Conservation (phyloP, 2,888 invertebrate species). For the Pegoplata infirma region DNA sequence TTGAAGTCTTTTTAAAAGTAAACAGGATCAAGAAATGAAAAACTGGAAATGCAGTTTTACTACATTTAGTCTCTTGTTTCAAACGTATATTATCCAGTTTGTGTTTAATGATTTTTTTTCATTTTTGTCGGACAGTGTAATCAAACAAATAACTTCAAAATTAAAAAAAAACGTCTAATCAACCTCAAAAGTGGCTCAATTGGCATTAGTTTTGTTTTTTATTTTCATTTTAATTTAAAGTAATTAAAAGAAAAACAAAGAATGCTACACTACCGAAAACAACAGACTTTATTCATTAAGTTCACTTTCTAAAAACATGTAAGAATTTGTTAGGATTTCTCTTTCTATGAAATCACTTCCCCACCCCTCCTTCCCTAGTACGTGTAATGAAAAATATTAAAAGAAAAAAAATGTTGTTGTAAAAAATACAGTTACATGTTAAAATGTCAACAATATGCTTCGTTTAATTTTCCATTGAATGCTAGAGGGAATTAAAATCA, state of each 20-base stretch:
- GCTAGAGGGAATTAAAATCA: conserved; percentile 60
- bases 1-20: too few species aligned
- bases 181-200: too few species aligned
- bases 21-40: too few species aligned
- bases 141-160: too few species aligned
- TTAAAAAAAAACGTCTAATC: too few species aligned
- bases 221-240: conserved; percentile 14
- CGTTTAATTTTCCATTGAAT: conserved; percentile 55
- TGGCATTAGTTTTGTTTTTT: too few species aligned
- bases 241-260: conserved; percentile 26
- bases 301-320: conserved; percentile 10
- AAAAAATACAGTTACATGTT: conserved; percentile 24
- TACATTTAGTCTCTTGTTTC: too few species aligned
- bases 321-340: conserved; percentile 15
- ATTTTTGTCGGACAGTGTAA: too few species aligned
- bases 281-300: conserved; percentile 3
- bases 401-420: not conserved
- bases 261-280: not conserved
- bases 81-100: too few species aligned
- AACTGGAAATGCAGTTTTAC: too few species aligned
- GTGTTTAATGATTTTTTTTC: too few species aligned
- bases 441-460: conserved; percentile 56
- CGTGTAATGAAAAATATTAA: not conserved
- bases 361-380: not conserved
- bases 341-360: too few species aligned